A percentile compares a stretch with the other conserved stretches of the same genome.
These are phyloP conservation scores for Leguminivora glycinivorella DNA, from an alignment of 1,140 invertebrate species.

Conservation along the genomic window DNA sequence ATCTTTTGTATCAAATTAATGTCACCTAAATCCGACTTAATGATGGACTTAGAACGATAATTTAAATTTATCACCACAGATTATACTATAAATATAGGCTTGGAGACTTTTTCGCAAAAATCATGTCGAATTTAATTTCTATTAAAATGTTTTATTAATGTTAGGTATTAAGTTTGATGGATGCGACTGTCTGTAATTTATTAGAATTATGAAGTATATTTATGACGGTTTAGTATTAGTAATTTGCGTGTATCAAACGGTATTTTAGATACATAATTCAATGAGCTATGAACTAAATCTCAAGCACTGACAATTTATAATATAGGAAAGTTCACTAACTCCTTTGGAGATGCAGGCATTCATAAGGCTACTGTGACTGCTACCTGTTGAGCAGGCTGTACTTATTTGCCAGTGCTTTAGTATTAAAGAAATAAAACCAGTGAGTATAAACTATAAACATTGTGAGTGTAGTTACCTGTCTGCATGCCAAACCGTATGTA, in stretches of 20 bases:
- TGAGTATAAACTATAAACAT: too few relatives aligned
- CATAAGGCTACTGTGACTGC: too few relatives aligned
- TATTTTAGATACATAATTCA: slow-evolving; percentile 17
- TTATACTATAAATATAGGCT: slow-evolving; percentile 13
- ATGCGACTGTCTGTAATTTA: neutral
- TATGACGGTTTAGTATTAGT: neutral
- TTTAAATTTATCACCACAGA: slow-evolving; percentile 7
- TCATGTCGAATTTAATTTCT: neutral
- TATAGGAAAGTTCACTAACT: neutral
- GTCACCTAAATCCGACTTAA: slow-evolving; percentile 21
- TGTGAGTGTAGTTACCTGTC: too few relatives aligned
- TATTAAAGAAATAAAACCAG: too few relatives aligned
- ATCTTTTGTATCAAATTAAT: slow-evolving; percentile 5
- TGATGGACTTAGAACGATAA: slow-evolving; percentile 14
- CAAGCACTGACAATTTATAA: neutral
- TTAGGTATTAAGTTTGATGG: slow-evolving; percentile 19
- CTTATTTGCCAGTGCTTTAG: too few relatives aligned
- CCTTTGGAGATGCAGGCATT: too few relatives aligned
- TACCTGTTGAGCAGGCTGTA: too few relatives aligned
- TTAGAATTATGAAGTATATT: neutral
- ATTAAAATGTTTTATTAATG: slow-evolving; percentile 19
- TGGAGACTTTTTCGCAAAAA: neutral
- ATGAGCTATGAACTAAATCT: neutral
- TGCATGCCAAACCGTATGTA: too few relatives aligned
- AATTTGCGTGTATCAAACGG: neutral